These are phyloP conservation scores for Entomobrya proxima DNA, from an alignment of 2,888 invertebrate genomes.

Conservation along the genomic window DNA sequence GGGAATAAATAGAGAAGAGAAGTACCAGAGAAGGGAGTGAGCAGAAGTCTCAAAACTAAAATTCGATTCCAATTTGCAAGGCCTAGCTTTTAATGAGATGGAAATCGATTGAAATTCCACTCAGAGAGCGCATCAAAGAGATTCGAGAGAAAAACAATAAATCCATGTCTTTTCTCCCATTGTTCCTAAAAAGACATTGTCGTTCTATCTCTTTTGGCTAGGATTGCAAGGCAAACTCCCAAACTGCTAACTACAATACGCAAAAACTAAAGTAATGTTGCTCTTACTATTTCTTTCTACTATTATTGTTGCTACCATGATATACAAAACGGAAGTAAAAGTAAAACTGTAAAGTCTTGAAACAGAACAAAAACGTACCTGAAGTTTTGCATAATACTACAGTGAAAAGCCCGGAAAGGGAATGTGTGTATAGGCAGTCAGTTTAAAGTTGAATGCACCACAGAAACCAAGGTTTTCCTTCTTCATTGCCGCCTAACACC, in stretches of 20 bases:
- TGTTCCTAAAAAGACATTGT: slow-evolving; percentile 60
- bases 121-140: slow-evolving; percentile 64
- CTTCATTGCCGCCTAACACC: neutral
- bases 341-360: neutral
- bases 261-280: neutral
- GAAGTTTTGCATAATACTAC: neutral
- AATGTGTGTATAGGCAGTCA: neutral
- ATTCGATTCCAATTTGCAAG: slow-evolving; percentile 68
- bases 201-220: slow-evolving; percentile 29
- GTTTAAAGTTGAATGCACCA: neutral
- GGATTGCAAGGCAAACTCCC: neutral
- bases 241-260: neutral
- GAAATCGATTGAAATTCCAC: slow-evolving; percentile 72
- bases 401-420: too few relatives aligned
- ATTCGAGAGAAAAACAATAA: slow-evolving; percentile 69
- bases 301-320: neutral
- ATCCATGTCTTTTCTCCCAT: slow-evolving; percentile 67
- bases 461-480: slow-evolving; percentile 3
- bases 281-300: neutral
- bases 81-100: slow-evolving; percentile 70
- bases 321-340: neutral
- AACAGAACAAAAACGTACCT: neutral
- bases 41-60: slow-evolving; percentile 36
- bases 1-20: neutral
- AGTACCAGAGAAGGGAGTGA: neutral